phyloP scores from a whole-genome alignment of 2,113 vertebrate genomes.

The Platichthys flesus region DNA sequence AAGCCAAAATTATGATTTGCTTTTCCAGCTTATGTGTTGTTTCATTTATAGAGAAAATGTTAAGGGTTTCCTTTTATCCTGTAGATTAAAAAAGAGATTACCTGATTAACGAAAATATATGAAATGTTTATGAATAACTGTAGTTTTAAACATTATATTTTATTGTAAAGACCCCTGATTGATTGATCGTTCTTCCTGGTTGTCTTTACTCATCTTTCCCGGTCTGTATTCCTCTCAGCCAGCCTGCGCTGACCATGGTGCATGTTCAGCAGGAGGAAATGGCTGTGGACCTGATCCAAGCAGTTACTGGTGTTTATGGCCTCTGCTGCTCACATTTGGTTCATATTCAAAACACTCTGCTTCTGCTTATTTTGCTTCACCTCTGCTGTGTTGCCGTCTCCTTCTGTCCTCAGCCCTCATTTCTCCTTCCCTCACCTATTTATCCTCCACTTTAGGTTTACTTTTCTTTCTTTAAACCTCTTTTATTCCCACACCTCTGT shows the following conservation, averaged over 20 bases:
- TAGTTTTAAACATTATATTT: too few species aligned
- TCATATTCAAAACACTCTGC: conserved; percentile 52
- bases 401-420: neutral
- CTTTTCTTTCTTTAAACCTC: neutral
- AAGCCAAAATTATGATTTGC: too few species aligned
- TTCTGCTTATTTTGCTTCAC: conserved; percentile 37
- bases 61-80: too few species aligned
- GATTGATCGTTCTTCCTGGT: neutral
- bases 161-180: neutral
- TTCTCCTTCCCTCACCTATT: conserved; percentile 4
- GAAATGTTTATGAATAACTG: too few species aligned
- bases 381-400: conserved; percentile 26
- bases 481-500: conserved; percentile 10
- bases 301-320: conserved; percentile 66
- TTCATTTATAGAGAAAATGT: too few species aligned
- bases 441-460: conserved; percentile 10
- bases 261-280: conserved; percentile 44
- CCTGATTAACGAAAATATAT: too few species aligned
- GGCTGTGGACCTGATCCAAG: conserved; percentile 47
- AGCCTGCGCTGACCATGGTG: conserved; percentile 32
- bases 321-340: conserved; percentile 69
- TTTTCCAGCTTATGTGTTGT: too few species aligned
- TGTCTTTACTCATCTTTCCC: neutral
- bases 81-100: too few species aligned
- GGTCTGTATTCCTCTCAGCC: neutral